Conservation (phyloP, 2,888 invertebrate species). For the Amblyjoppa proteus region DNA sequence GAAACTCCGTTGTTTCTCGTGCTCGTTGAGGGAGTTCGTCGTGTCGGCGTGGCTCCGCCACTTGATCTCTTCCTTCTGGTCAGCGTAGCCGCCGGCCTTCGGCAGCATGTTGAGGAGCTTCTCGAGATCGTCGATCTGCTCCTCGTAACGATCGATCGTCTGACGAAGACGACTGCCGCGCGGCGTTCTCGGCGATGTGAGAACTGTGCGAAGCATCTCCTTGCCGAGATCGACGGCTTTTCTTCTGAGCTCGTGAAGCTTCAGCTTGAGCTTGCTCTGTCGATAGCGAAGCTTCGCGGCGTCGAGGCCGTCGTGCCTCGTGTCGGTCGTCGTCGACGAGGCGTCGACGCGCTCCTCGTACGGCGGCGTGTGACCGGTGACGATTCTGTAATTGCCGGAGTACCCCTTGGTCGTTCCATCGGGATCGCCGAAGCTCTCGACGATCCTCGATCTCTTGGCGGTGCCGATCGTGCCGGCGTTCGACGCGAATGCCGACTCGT, state of each 20-base stretch:
- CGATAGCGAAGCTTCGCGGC: slow-evolving; percentile 71
- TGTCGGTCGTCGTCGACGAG: neutral
- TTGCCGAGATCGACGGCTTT: slow-evolving; percentile 73
- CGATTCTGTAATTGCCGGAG: slow-evolving; percentile 75
- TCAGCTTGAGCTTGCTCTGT: slow-evolving; percentile 72
- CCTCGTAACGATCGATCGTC: slow-evolving; percentile 76
- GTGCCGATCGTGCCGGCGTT: neutral
- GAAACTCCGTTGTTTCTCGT: neutral
- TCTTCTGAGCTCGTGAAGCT: slow-evolving; percentile 73
- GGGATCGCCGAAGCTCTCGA: neutral
- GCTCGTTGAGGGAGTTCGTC: neutral
- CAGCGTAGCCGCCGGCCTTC: slow-evolving; percentile 50
- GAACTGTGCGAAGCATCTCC: slow-evolving; percentile 68
- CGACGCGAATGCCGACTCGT: slow-evolving; percentile 43
- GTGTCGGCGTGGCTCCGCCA: slow-evolving; percentile 1
- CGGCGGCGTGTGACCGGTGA: slow-evolving; percentile 72
- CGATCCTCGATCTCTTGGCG: neutral
- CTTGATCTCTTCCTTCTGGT: slow-evolving; percentile 44
- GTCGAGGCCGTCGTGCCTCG: slow-evolving; percentile 50
- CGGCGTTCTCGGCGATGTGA: slow-evolving; percentile 42
- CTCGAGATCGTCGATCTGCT: slow-evolving; percentile 78
- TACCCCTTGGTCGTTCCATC: slow-evolving; percentile 39
- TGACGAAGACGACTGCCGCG: slow-evolving; percentile 70
- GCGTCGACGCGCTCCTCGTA: slow-evolving; percentile 57
- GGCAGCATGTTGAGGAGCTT: slow-evolving; percentile 76